Percentiles rank a stretch among this genome's conserved stretches.
Evolutionary conservation across 2,797 vertebrate species (phyloP).

Genomic region (Alectoris magna): DNA sequence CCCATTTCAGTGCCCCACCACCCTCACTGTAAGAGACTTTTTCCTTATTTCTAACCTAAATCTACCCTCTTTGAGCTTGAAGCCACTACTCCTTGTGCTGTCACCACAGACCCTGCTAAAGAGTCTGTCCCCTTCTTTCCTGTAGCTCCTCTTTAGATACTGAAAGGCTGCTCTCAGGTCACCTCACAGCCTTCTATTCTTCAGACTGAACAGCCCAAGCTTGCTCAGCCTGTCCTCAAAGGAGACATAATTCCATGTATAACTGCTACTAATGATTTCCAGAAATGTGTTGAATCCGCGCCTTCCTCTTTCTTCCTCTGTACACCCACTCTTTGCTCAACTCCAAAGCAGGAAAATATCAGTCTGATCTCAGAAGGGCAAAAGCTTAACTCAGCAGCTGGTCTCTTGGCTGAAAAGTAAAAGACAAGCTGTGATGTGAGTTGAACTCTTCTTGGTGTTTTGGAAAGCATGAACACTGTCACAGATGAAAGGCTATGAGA

Average conservation of each 20-base stretch:
- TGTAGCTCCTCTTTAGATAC: too few species aligned
- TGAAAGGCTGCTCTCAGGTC: too few species aligned
- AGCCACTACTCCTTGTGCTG: too few species aligned
- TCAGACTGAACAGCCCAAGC: too few species aligned
- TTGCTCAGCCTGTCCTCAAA: too few species aligned
- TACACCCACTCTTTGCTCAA: background rate
- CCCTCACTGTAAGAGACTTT: too few species aligned
- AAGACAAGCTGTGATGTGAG: background rate
- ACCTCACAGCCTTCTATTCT: too few species aligned
- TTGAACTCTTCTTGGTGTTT: background rate
- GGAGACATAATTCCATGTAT: background rate
- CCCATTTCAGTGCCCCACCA: too few species aligned
- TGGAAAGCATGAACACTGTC: background rate
- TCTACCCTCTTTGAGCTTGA: too few species aligned
- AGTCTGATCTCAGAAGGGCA: background rate
- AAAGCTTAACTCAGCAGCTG: conserved; percentile 20
- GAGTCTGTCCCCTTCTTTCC: too few species aligned
- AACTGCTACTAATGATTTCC: background rate
- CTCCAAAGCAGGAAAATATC: background rate
- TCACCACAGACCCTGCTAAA: too few species aligned
- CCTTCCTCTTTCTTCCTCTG: background rate
- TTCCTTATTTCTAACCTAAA: too few species aligned
- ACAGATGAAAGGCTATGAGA: background rate
- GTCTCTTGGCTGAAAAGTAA: conserved; percentile 1
- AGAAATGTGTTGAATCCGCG: accelerated